Evolutionary conservation across 1,140 invertebrate species (phyloP).

Genomic region (Lineus longissimus): DNA sequence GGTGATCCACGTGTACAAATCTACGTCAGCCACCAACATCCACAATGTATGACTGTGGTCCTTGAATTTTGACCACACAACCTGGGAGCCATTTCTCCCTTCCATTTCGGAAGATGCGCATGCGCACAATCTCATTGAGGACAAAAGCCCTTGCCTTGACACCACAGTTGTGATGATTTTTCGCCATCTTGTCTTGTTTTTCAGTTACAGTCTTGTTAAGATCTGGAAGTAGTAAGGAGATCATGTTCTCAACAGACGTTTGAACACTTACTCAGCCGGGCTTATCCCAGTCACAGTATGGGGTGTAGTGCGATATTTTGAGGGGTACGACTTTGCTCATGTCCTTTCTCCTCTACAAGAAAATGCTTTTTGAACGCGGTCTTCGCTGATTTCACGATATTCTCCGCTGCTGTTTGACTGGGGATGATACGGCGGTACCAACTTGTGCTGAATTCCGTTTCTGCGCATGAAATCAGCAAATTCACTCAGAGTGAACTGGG

Average conservation of each 20-base stretch:
- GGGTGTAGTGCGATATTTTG: not conserved
- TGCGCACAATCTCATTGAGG: not conserved
- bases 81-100: not conserved
- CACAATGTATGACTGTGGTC: not conserved
- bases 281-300: not conserved
- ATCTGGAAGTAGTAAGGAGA: not conserved
- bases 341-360: not conserved
- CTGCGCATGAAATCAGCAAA: slow-evolving; percentile 1
- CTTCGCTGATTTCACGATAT: slow-evolving; percentile 11
- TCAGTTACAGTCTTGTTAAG: not conserved
- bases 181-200: not conserved
- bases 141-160: not conserved
- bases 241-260: not conserved
- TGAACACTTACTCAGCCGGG: not conserved
- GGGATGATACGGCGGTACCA: slow-evolving; percentile 6
- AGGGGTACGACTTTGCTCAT: not conserved
- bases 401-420: slow-evolving; percentile 3
- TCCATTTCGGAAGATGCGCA: not conserved
- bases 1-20: slow-evolving; percentile 5
- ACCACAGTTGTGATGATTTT: not conserved
- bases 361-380: slow-evolving; percentile 9
- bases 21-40: not conserved
- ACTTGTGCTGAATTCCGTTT: not conserved
- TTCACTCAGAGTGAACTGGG: not conserved
- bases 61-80: not conserved